Conservation (phyloP, 30 jellyfish, hydroid and myxozoan species). For the Aurelia sp. region DNA sequence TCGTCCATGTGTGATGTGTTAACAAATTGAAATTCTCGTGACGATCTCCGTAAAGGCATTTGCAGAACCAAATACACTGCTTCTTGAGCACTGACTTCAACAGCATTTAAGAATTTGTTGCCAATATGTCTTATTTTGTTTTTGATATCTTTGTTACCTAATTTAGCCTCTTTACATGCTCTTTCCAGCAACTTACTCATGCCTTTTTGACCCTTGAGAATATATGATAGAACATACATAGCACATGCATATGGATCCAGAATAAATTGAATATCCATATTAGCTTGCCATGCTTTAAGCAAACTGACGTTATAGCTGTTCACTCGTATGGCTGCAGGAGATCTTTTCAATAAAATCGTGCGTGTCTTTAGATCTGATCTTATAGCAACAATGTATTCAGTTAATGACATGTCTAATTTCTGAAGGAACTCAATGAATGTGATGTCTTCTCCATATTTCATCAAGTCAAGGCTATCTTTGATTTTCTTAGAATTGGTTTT, state of each 20-base stretch:
- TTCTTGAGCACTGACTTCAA: conserved; percentile 52
- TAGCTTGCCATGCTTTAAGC: conserved; percentile 47
- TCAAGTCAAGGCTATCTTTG: not conserved
- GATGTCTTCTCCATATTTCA: conserved; percentile 35
- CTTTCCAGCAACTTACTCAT: too few relatives aligned
- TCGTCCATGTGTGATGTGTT: conserved; percentile 30
- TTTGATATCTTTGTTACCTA: not conserved
- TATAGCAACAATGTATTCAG: not conserved
- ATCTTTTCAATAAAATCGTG: not conserved
- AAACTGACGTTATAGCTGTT: conserved; percentile 11
- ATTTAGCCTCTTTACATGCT: not conserved
- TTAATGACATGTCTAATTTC: not conserved
- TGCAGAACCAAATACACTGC: conserved; percentile 17
- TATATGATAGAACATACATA: too few relatives aligned
- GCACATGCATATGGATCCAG: conserved; percentile 61
- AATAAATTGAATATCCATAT: not conserved
- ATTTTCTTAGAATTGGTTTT: not conserved
- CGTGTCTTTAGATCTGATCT: not conserved
- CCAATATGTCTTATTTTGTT: conserved; percentile 7
- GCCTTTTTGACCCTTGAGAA: too few relatives aligned
- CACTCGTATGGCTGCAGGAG: not conserved
- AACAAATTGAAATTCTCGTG: conserved; percentile 32
- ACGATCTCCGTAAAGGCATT: conserved; percentile 6
- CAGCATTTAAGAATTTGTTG: not conserved
- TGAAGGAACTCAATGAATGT: conserved; percentile 9